These are phyloP conservation scores for Spheniscus humboldti DNA, from an alignment of 2,797 vertebrate genomes.

Conservation along the genomic window DNA sequence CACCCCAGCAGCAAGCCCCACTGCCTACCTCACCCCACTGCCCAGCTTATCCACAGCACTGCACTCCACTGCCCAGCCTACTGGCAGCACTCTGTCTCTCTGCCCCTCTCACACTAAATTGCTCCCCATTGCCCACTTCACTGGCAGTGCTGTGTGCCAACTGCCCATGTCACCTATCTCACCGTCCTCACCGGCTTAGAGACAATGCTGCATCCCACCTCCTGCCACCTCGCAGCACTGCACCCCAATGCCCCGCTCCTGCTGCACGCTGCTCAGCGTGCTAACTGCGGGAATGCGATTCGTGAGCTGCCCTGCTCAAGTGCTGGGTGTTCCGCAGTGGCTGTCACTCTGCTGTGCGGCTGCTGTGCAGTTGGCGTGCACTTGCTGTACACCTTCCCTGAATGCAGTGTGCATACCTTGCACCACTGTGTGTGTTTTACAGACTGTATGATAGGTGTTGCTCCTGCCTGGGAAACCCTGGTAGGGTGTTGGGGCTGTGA, in stretches of 20 bases:
- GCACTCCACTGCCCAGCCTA: not conserved
- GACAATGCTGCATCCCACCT: not conserved
- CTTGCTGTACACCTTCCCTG: not conserved
- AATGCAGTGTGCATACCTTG: not conserved
- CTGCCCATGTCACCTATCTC: rapidly evolving
- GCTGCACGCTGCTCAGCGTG: constrained; percentile 45
- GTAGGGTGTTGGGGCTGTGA: not conserved
- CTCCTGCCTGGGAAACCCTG: not conserved
- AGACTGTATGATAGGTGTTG: not conserved
- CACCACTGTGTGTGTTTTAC: not conserved
- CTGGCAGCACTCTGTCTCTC: not conserved
- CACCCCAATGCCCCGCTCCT: not conserved
- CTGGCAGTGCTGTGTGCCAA: not conserved
- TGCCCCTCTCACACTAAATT: not conserved
- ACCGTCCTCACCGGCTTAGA: not conserved
- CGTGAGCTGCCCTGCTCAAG: not conserved
- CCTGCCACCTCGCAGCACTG: not conserved
- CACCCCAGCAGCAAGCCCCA: not conserved
- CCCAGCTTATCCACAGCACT: too few relatives aligned
- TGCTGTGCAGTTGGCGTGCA: not conserved
- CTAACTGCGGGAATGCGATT: too few relatives aligned
- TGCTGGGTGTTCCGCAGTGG: rapidly evolving
- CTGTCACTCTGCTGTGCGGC: rapidly evolving
- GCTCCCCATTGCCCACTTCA: not conserved
- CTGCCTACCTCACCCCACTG: not conserved